These are phyloP conservation scores for Limenitis camilla DNA, from an alignment of 2,888 invertebrate genomes.

Conservation along the genomic window DNA sequence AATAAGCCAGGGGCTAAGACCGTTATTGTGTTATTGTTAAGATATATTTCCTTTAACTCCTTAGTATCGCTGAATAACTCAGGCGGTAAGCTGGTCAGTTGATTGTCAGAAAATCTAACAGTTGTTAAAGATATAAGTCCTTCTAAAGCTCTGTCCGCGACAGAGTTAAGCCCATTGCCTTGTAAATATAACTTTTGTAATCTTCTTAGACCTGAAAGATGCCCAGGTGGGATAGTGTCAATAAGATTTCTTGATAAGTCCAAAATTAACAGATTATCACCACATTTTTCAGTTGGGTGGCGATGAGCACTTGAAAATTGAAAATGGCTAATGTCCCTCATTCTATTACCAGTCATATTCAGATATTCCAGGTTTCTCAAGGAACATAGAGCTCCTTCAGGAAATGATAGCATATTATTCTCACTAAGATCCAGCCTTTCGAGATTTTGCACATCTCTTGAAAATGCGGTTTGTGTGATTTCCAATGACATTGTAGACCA, in stretches of 20 bases:
- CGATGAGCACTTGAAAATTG: slow-evolving; percentile 77
- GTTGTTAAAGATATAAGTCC: slow-evolving; percentile 82
- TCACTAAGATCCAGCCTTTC: slow-evolving; percentile 84
- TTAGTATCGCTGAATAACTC: slow-evolving; percentile 86
- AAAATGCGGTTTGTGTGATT: slow-evolving; percentile 82
- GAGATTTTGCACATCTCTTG: slow-evolving; percentile 81
- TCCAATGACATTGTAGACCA: slow-evolving; percentile 88
- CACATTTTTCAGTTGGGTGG: slow-evolving; percentile 79
- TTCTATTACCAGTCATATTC: slow-evolving; percentile 85
- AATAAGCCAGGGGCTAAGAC: slow-evolving; percentile 87
- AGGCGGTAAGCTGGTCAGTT: slow-evolving; percentile 85
- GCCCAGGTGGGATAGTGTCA: slow-evolving; percentile 81
- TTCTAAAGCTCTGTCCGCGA: slow-evolving; percentile 86
- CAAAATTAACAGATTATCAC: slow-evolving; percentile 79
- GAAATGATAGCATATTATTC: slow-evolving; percentile 87
- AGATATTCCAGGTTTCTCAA: slow-evolving; percentile 82
- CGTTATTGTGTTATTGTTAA: slow-evolving; percentile 87
- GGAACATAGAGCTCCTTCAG: slow-evolving; percentile 85
- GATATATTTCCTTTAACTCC: slow-evolving; percentile 85
- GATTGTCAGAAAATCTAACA: slow-evolving; percentile 86
- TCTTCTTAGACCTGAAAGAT: slow-evolving; percentile 80
- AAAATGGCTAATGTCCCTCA: slow-evolving; percentile 83
- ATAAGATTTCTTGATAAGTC: slow-evolving; percentile 87
- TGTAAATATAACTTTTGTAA: slow-evolving; percentile 84
- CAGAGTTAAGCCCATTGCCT: slow-evolving; percentile 82